Base-by-base conservation (phyloP, 2,888 invertebrate species). In the Nomada hirtipes region DNA sequence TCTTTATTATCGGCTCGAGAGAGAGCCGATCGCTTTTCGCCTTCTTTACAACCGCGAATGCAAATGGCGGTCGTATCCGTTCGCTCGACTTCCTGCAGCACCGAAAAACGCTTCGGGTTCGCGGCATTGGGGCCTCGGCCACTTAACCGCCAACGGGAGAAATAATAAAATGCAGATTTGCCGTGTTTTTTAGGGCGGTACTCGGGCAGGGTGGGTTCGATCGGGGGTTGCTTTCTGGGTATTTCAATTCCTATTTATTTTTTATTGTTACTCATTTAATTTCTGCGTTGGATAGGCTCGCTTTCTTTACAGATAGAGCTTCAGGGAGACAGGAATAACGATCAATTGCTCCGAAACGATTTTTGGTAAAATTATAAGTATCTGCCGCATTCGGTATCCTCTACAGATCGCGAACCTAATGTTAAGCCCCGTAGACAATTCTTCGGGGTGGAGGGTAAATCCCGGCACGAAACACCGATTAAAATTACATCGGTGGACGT, bases 91-190 rank as follows among this genome's bases (percentile, higher is more conserved):
- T 92, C 91, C 90, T 90, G 90, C 76, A 65, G 20, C 29, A 55
- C 15, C 67, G 84, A 83, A 82, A 77, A 72, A 80, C 72, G 69
- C 74, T 68, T 63, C 60, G 67, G n/a, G 47, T 60, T 77, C 68
- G 18, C 64, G 76, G 61, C 42, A 18, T 36, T 57, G 82, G 52
- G 76, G 61, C 26, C 59, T 79, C 82, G 83, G 86, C 87, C 88
- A 88, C 89, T 91, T 92, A 92, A 92, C 89, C 89, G 85, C 88
- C 90, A 84, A 83, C 64, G 86, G 82, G 88, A 90, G 91, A 91
- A 92, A 92, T 92, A 92, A 92, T 92, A 92, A 92, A 92, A 92
- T 91, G 91, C 91, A 92, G 91, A 92, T 92, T 89, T 80, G 61
- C 71, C 55, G 63, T 70, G 71, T 42, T 23, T 23, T 52, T 61